Evolutionary conservation across 2,113 vertebrate genomes (phyloP).

Genomic region (Zosterops pallidus): DNA sequence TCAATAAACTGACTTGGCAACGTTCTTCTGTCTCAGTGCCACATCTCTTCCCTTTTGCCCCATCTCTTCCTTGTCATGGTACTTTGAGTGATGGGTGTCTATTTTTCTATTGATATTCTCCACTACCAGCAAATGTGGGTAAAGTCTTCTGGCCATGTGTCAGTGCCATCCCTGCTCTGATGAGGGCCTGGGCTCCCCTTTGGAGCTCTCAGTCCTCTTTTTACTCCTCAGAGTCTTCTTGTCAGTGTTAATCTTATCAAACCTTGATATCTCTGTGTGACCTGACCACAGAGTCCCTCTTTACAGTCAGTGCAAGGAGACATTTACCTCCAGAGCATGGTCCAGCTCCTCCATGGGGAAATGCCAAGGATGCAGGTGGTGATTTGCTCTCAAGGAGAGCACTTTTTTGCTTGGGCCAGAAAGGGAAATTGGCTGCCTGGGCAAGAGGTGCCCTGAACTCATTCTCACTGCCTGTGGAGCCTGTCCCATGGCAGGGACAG

Average conservation of each 20-base stretch:
- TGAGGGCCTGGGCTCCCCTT: not conserved
- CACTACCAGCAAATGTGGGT: not conserved
- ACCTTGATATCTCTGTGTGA: not conserved
- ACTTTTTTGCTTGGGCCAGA: not conserved
- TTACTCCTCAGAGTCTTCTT: not conserved
- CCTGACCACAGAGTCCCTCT: not conserved
- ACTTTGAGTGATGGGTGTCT: not conserved
- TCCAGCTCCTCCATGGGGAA: not conserved
- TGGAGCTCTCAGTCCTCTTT: not conserved
- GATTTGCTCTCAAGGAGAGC: not conserved
- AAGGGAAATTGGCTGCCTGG: not conserved
- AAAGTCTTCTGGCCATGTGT: not conserved
- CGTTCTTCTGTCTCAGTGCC: not conserved
- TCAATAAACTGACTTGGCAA: conserved; percentile 59
- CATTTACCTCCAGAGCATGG: not conserved
- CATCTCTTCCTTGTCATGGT: not conserved
- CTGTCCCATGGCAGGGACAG: not conserved
- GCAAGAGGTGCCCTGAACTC: not conserved
- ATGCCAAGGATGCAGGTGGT: not conserved
- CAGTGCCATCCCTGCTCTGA: not conserved
- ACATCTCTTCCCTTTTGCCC: not conserved
- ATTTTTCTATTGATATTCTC: not conserved
- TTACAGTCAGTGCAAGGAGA: not conserved
- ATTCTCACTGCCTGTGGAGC: not conserved
- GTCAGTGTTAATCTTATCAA: not conserved